phyloP scores from a whole-genome alignment of 2,113 vertebrate genomes.

The Sinocyclocheilus rhinocerous region DNA sequence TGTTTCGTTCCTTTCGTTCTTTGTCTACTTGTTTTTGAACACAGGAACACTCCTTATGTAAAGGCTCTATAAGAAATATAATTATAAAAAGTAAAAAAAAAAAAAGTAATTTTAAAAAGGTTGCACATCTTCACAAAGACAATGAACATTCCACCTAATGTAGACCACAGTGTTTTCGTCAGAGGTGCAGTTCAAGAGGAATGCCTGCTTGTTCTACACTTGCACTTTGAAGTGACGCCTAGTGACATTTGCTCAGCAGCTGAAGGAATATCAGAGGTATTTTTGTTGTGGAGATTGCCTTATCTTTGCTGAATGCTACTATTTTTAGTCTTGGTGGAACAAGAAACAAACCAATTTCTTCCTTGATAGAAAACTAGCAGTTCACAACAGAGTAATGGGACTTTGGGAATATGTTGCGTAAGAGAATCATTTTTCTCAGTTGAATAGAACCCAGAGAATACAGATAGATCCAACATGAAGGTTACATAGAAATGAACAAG shows the following conservation, averaged over 20 bases:
- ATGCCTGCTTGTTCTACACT: constrained; percentile 35
- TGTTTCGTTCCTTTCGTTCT: neutral
- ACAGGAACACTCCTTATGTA: neutral
- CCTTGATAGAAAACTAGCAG: neutral
- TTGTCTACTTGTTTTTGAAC: neutral
- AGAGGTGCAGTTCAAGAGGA: constrained; percentile 4
- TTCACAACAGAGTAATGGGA: neutral
- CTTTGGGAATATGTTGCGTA: constrained; percentile 18
- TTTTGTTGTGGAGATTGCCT: constrained; percentile 33
- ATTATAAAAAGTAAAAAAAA: no score
- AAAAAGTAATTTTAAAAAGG: neutral
- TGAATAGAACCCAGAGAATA: neutral
- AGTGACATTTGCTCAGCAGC: constrained; percentile 64
- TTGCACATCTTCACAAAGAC: neutral
- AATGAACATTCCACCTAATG: neutral
- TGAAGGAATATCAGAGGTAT: constrained; percentile 59
- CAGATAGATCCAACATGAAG: neutral
- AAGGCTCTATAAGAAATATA: neutral
- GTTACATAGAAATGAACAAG: neutral
- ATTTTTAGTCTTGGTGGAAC: constrained; percentile 46
- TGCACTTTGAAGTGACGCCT: constrained; percentile 48
- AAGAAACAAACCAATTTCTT: constrained; percentile 29
- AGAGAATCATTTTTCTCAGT: neutral
- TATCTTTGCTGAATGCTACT: constrained; percentile 48
- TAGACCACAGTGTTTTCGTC: neutral